phyloP scores from a whole-genome alignment of 2,797 vertebrate genomes.

The Gambelia wislizenii region DNA sequence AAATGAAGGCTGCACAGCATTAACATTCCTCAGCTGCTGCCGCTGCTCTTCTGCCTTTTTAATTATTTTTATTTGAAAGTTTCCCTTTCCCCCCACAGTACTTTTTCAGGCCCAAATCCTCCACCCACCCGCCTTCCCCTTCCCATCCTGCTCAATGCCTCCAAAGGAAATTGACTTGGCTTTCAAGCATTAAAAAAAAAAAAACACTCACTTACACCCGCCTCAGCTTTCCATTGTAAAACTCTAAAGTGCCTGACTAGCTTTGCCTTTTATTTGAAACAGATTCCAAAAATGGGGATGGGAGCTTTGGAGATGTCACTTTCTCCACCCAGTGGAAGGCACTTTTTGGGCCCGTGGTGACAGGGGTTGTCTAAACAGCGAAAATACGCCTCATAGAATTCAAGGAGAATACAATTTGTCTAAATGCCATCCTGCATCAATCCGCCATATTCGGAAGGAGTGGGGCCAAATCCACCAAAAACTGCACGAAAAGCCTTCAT shows the following conservation, averaged over 20 bases:
- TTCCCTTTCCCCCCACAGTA: not conserved
- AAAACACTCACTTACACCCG: not conserved
- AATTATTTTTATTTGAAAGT: slow-evolving; percentile 22
- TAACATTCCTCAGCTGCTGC: slow-evolving; percentile 24
- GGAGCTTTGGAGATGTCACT: not conserved
- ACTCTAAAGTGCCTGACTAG: not conserved
- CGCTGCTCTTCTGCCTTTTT: not conserved
- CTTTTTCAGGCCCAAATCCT: not conserved
- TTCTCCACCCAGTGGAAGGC: not conserved
- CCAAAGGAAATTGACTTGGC: not conserved
- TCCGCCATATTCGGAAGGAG: too few species aligned
- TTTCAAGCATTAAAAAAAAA: not conserved
- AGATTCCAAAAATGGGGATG: not conserved
- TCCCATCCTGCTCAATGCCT: not conserved
- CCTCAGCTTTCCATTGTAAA: not conserved
- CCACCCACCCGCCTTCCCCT: not conserved
- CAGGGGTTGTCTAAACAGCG: too few species aligned
- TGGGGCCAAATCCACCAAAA: too few species aligned
- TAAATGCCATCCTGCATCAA: too few species aligned
- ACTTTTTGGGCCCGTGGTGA: not conserved
- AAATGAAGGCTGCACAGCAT: not conserved
- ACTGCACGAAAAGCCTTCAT: too few species aligned
- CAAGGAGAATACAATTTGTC: too few species aligned
- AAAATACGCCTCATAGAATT: too few species aligned
- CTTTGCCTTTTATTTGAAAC: slow-evolving; percentile 7